phyloP scores from a whole-genome alignment of 2,888 invertebrate genomes.

The Tribolium freemani region DNA sequence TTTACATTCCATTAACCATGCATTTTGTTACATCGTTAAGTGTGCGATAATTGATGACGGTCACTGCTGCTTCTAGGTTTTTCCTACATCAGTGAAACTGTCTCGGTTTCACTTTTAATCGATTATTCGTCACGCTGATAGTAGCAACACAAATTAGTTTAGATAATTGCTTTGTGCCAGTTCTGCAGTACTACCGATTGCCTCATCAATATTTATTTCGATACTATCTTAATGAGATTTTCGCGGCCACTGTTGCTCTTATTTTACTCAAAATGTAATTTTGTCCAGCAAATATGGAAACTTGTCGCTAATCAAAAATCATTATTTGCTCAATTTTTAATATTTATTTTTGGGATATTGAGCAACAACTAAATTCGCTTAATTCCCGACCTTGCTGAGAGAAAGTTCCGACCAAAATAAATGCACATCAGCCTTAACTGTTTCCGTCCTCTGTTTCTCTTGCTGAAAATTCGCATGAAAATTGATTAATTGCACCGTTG shows the following conservation, averaged over 20 bases:
- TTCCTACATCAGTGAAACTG: background rate
- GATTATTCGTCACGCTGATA: background rate
- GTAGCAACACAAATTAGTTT: background rate
- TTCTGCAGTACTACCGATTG: slow-evolving; percentile 21
- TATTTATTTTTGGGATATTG: background rate
- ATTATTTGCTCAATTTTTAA: background rate
- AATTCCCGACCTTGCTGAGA: slow-evolving; percentile 18
- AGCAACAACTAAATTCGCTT: slow-evolving; percentile 5
- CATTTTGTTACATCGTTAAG: slow-evolving; percentile 12
- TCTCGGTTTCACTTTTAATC: background rate
- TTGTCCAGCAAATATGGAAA: background rate
- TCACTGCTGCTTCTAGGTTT: background rate
- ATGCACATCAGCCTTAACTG: slow-evolving; percentile 7
- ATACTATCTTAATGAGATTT: slow-evolving; percentile 23
- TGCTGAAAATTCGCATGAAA: slow-evolving; percentile 11
- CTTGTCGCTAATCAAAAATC: background rate
- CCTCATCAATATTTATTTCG: slow-evolving; percentile 26
- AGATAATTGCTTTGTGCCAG: slow-evolving; percentile 24
- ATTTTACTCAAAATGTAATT: background rate
- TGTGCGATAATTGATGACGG: slow-evolving; percentile 1
- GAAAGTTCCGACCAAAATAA: slow-evolving; percentile 14
- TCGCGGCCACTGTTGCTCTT: background rate
- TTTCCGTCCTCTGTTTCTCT: slow-evolving; percentile 20
- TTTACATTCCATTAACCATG: slow-evolving; percentile 24
- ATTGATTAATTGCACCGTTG: slow-evolving; percentile 5